A percentile compares a stretch with the other conserved stretches of the same genome.
These are phyloP conservation scores for Pyralis farinalis DNA, from an alignment of 2,888 invertebrate species.

Conservation along the genomic window DNA sequence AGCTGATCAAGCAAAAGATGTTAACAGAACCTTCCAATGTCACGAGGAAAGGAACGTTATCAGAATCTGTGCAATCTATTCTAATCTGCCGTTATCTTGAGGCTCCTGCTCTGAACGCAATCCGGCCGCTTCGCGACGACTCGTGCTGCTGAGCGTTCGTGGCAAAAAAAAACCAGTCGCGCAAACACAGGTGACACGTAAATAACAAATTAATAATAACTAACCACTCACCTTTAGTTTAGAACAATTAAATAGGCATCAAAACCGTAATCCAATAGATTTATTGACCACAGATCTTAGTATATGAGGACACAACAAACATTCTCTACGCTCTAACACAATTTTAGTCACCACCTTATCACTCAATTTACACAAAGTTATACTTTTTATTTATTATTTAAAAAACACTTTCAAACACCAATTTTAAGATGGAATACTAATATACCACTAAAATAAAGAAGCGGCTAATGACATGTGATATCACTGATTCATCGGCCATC, in stretches of 20 bases:
- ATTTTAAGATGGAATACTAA: constrained; percentile 52
- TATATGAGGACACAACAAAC: constrained; percentile 72
- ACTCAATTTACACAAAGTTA: constrained; percentile 48
- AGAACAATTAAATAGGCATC: constrained; percentile 62
- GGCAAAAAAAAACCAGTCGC: constrained; percentile 43
- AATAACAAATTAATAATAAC: constrained; percentile 14
- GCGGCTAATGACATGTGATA: constrained; percentile 52
- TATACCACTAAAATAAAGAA: constrained; percentile 61
- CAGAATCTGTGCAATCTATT: constrained; percentile 66
- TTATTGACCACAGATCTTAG: constrained; percentile 72
- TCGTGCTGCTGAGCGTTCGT: constrained; percentile 55
- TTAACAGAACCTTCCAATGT: constrained; percentile 19
- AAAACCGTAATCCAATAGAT: constrained; percentile 74
- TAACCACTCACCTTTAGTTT: constrained; percentile 59
- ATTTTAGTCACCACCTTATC: constrained; percentile 52
- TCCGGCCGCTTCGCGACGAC: constrained; percentile 40
- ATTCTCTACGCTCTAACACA: constrained; percentile 58
- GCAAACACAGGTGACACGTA: constrained; percentile 13
- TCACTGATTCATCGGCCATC: constrained; percentile 74
- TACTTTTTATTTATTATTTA: constrained; percentile 32
- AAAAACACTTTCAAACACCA: constrained; percentile 55
- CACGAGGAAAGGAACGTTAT: constrained; percentile 51
- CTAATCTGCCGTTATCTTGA: constrained; percentile 72
- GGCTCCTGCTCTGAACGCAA: constrained; percentile 13
- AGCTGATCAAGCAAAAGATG: constrained; percentile 11